Evolutionary conservation across 2,113 vertebrate species (phyloP), one percentile per base, ranked within the genome.

Genomic region (Apodemus speciosus): DNA sequence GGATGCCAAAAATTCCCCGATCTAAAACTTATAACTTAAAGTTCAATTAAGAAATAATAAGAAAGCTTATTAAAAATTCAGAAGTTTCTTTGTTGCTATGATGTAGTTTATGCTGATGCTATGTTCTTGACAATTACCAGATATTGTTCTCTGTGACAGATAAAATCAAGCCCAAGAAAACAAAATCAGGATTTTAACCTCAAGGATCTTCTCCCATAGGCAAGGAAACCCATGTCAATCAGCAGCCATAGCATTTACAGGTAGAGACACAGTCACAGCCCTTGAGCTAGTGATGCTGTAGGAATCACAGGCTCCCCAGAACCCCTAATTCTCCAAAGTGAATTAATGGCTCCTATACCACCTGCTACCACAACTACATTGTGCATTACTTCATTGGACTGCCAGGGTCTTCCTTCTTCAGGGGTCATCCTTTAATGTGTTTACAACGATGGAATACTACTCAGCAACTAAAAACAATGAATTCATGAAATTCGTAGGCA

Each of bases 391-490:
- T 38, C 21, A 40, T 5, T 60, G 23, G n/a, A 40, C 21, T 27
- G n/a, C n/a, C 11, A 81, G 53, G 21, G 14, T 8, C 23, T 60
- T 16, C n/a, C 35, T 58, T 81, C 23, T 60, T 21, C 7, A 2
- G 0, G 1, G 0, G 1, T 58, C 35, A 80, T 7, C n/a, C 13
- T 25, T 23, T 40, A 40, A 56, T 38, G 7, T 56, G 32, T 58
- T 80, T 14, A 56, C 18, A 79, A n/a, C n/a, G n/a, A n/a, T n/a
- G n/a, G n/a, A n/a, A n/a, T n/a, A n/a, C n/a, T n/a, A n/a, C n/a
- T n/a, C n/a, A n/a, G n/a, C n/a, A n/a, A n/a, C n/a, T n/a, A n/a
- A n/a, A n/a, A n/a, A n/a, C n/a, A n/a, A n/a, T n/a, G n/a, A n/a
- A n/a, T n/a, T n/a, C n/a, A n/a, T n/a, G n/a, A n/a, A n/a, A n/a